A percentile compares a stretch with the other conserved stretches of the same genome.
These are phyloP conservation scores for Diabrotica undecimpunctata DNA, from an alignment of 1,140 invertebrate species.

Conservation along the genomic window DNA sequence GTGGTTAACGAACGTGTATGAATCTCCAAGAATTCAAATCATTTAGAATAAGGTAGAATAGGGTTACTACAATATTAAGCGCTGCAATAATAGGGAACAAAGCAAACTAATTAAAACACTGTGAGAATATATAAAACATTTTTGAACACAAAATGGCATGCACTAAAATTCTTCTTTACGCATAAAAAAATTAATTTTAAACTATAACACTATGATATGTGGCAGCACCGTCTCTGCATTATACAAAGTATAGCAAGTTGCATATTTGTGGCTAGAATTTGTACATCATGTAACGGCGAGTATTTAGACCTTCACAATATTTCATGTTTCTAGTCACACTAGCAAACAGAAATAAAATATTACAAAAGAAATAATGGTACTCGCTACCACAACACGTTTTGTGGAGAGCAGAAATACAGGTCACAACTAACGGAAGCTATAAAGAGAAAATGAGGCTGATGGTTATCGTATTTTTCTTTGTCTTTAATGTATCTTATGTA, in stretches of 20 bases:
- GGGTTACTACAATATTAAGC: too few species aligned
- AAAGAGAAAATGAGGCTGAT: constrained; percentile 28
- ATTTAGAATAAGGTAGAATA: too few species aligned
- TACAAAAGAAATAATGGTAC: constrained; percentile 24
- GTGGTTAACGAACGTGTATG: too few species aligned
- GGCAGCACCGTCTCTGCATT: too few species aligned
- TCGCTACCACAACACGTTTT: constrained; percentile 31
- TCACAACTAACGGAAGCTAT: constrained; percentile 31
- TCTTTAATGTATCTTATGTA: constrained; percentile 14
- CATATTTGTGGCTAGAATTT: constrained; percentile 16
- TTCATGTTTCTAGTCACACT: constrained; percentile 14
- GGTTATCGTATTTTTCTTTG: constrained; percentile 28
- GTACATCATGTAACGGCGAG: constrained; percentile 12
- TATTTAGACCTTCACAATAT: constrained; percentile 9
- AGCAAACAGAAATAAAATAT: constrained; percentile 14
- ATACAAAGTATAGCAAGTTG: background rate
- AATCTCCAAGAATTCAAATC: too few species aligned
- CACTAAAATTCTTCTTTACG: too few species aligned
- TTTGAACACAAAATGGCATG: too few species aligned
- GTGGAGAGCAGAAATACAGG: constrained; percentile 31
- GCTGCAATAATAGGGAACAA: too few species aligned
- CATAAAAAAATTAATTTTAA: too few species aligned
- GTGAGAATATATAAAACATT: too few species aligned
- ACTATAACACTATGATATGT: too few species aligned
- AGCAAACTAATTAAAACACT: too few species aligned